Conservation (phyloP, 2,113 vertebrate species). For the Oenanthe oenanthe region DNA sequence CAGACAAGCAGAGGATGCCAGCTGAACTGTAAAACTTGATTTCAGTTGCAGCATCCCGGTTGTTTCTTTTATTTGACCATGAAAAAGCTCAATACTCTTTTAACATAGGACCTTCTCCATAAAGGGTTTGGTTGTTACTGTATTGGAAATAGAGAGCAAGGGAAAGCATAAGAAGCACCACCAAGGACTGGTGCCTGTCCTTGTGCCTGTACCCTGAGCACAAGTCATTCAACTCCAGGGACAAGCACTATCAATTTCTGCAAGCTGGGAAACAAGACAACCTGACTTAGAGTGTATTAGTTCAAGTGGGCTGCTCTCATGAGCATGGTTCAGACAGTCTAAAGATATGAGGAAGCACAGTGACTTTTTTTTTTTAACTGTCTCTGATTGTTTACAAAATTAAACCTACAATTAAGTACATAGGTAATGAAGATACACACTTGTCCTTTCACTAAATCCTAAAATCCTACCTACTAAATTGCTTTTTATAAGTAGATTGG, state of each 20-base stretch:
- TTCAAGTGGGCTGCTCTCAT: background rate
- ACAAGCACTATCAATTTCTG: background rate
- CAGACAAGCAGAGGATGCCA: background rate
- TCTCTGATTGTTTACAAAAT: background rate
- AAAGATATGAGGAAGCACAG: background rate
- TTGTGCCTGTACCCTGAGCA: background rate
- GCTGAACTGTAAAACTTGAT: background rate
- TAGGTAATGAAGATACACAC: background rate
- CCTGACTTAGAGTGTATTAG: background rate
- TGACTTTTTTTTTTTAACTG: background rate
- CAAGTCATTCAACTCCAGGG: background rate
- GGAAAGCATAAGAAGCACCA: background rate
- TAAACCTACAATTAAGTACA: background rate
- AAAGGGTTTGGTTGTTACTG: background rate
- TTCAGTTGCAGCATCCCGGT: accelerated
- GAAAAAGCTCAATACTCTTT: background rate
- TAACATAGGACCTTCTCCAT: background rate
- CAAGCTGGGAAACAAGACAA: background rate
- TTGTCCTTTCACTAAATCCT: background rate
- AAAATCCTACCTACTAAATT: background rate
- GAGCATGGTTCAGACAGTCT: background rate
- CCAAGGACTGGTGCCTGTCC: background rate
- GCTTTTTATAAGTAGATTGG: background rate
- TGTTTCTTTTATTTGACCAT: background rate
- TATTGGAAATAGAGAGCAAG: background rate